Percentiles rank a stretch among this genome's conserved stretches.
phyloP scores from a whole-genome alignment of 1,140 invertebrate species.

The Anastrepha obliqua region DNA sequence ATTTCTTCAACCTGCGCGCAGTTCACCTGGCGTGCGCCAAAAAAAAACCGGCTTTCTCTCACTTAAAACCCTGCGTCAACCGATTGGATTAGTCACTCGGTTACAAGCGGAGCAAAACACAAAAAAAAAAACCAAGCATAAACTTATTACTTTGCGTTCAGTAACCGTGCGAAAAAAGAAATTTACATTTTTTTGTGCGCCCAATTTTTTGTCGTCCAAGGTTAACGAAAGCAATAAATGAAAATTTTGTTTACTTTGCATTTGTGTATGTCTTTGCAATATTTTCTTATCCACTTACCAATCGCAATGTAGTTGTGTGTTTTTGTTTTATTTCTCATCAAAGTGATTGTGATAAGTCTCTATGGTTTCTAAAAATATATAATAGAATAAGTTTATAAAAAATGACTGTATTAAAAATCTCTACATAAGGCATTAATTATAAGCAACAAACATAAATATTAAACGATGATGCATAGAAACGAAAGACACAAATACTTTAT shows the following conservation, averaged over 20 bases:
- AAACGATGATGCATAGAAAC: neutral
- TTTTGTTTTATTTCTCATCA: slow-evolving; percentile 63
- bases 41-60: neutral
- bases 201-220: neutral
- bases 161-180: too few species aligned
- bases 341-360: slow-evolving; percentile 72
- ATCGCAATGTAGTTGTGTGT: neutral
- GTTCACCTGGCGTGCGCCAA: neutral
- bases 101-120: too few species aligned
- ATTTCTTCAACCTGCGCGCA: neutral
- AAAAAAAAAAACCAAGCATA: too few species aligned
- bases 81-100: neutral
- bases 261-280: neutral
- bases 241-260: too few species aligned
- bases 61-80: neutral
- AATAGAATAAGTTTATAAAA: neutral
- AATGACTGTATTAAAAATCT: neutral
- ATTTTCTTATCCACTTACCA: slow-evolving; percentile 15
- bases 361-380: slow-evolving; percentile 52
- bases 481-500: neutral
- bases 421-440: neutral
- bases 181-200: too few species aligned
- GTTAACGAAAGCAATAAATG: neutral
- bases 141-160: too few species aligned
- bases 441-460: neutral